Evolutionary conservation across 2,888 invertebrate genomes (phyloP), one percentile per base, ranked within the genome.

Genomic region (Petrolisthes cinctipes): DNA sequence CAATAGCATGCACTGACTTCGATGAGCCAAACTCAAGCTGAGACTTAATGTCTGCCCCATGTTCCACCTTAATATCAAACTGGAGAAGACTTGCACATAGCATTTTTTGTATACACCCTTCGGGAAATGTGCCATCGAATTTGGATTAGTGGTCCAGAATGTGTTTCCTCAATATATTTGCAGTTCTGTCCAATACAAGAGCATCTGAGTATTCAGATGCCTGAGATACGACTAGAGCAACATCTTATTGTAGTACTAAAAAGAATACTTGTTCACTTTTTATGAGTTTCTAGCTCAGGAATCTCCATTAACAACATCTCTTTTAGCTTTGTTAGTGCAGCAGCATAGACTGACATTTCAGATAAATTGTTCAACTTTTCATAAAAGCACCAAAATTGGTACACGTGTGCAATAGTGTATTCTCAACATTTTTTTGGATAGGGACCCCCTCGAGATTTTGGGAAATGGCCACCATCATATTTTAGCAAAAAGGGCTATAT

Each of bases 311-410:
- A 20, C 5, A 71, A 17, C n/a, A 5, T 20, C 14, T 86, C 82
- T n/a, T 82, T 86, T 14, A 86, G 68, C 51, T 82, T 53, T 51
- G 82, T 86, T 2, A n/a, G n/a, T n/a, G n/a, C n/a, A n/a, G n/a
- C n/a, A n/a, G n/a, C n/a, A n/a, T n/a, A n/a, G n/a, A n/a, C n/a
- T n/a, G n/a, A n/a, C n/a, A n/a, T n/a, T n/a, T n/a, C n/a, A n/a
- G n/a, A n/a, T n/a, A n/a, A n/a, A n/a, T n/a, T n/a, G n/a, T n/a
- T n/a, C n/a, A n/a, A n/a, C n/a, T n/a, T n/a, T n/a, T n/a, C n/a
- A n/a, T n/a, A n/a, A n/a, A n/a, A n/a, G n/a, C n/a, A n/a, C n/a
- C n/a, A n/a, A n/a, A n/a, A n/a, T n/a, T n/a, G n/a, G n/a, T n/a
- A n/a, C n/a, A n/a, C n/a, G n/a, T n/a, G n/a, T n/a, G n/a, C n/a